Evolutionary conservation across 2,113 vertebrate genomes (phyloP), one percentile per base, ranked within the genome.

Genomic region (Equus quagga): DNA sequence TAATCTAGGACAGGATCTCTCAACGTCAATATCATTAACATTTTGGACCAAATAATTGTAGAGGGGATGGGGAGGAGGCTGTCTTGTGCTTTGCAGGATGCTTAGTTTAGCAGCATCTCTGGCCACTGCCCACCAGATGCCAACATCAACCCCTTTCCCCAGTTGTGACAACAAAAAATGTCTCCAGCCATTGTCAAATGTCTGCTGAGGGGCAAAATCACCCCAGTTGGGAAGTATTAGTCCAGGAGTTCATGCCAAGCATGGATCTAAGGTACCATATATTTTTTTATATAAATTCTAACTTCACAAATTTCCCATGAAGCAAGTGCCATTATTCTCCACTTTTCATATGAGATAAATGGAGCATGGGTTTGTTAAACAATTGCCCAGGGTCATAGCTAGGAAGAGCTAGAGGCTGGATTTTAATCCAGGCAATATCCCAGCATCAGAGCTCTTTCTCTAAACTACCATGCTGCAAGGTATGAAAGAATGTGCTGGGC

Each of bases 1-100:
- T 7, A 67, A 4, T 54, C 54, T 58, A 78, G 28, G 12, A 56
- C 3, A 6, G 49, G 13, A 10, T 64, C 49, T 69, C 46, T 87
- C 54, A 75, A 54, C 12, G 3, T 70, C n/a, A 13, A 1, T 18
- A 56, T 9, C 54, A 13, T 31, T 79, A 8, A 41, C 19, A 26
- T 13, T 36, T 36, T 62, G 6, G 12, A 31, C 11, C 56, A 64
- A 86, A 65, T n/a, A 36, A 82, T 11, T 76, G 26, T n/a, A 41
- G 11, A 33, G 44, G 21, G 62, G 1, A 14, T 67, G 46, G 24
- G 44, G 26, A 56, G 36, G 46, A 33, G 17, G 8, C 7, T 86
- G 6, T 72, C 0, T 0, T 24, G 1, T 56, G 3, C 10, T 14
- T 49, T 21, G 18, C 18, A 41, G 13, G 21, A 8, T 21, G n/a